Percentiles rank a stretch among this genome's conserved stretches.
Conservation (phyloP, 2,888 invertebrate species). For the Hyppa rectilinea region DNA sequence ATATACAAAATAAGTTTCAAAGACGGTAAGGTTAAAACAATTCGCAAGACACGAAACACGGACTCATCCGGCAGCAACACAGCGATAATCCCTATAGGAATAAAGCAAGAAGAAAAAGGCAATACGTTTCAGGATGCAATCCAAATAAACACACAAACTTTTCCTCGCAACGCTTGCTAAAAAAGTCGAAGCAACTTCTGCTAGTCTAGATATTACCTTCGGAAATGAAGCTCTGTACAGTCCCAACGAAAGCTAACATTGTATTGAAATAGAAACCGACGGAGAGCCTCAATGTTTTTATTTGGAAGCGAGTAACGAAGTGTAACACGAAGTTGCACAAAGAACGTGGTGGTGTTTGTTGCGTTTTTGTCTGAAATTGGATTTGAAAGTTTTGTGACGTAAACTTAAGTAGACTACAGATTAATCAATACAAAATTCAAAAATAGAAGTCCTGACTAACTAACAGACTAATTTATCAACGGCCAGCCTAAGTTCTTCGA, state of each 20-base stretch:
- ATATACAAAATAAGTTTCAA: constrained; percentile 15
- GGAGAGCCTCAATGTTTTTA: constrained; percentile 61
- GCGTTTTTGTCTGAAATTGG: constrained; percentile 36
- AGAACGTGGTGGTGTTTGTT: constrained; percentile 15
- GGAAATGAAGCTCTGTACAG: constrained; percentile 66
- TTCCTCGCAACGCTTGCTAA: constrained; percentile 56
- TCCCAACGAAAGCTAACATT: constrained; percentile 65
- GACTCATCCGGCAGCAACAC: constrained; percentile 47
- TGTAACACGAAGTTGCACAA: constrained; percentile 30
- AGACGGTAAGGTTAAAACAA: constrained; percentile 31
- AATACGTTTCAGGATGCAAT: constrained; percentile 57
- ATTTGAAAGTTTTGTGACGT: constrained; percentile 17
- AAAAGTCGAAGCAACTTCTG: constrained; percentile 62
- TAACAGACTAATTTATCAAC: background rate
- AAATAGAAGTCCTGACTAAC: background rate
- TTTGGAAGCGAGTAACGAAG: constrained; percentile 63
- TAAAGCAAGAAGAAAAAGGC: constrained; percentile 40
- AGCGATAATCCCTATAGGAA: constrained; percentile 43
- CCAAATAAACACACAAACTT: constrained; percentile 62
- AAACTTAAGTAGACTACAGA: constrained; percentile 3
- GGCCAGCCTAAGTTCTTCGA: background rate
- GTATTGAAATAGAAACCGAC: constrained; percentile 68
- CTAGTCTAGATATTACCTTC: constrained; percentile 66
- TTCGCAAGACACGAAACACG: constrained; percentile 34
- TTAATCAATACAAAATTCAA: background rate